phyloP scores from a whole-genome alignment of 2,113 vertebrate genomes.

The Zootoca vivipara region DNA sequence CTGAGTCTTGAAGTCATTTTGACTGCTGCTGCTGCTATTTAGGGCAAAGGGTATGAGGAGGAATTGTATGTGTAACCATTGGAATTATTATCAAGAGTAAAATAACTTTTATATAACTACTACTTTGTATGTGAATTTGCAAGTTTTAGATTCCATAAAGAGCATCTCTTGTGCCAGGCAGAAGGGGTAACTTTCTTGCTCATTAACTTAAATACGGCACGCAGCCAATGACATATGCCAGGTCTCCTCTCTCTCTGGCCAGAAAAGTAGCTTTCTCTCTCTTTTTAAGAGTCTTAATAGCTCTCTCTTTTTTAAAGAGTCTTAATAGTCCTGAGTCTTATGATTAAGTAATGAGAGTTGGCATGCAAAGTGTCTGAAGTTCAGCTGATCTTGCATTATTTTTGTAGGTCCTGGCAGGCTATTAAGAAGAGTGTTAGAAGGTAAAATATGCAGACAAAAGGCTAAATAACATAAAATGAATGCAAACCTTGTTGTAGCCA shows the following conservation, averaged over 20 bases:
- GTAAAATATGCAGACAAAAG: slow-evolving; percentile 46
- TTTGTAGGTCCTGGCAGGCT: slow-evolving; percentile 60
- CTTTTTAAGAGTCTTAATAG: slow-evolving; percentile 77
- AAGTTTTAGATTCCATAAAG: slow-evolving; percentile 40
- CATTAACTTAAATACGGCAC: slow-evolving; percentile 77
- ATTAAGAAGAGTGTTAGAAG: slow-evolving; percentile 67
- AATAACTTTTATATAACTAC: slow-evolving; percentile 7
- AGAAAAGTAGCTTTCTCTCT: slow-evolving; percentile 57
- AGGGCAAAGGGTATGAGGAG: neutral
- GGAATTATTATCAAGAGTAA: slow-evolving; percentile 27
- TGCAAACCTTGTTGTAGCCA: neutral
- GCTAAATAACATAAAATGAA: slow-evolving; percentile 42
- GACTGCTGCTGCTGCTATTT: neutral
- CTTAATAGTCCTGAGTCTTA: slow-evolving; percentile 76
- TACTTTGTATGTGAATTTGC: neutral
- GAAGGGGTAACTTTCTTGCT: slow-evolving; percentile 66
- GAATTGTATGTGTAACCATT: neutral
- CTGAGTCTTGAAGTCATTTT: neutral
- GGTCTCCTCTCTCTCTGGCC: slow-evolving; percentile 58
- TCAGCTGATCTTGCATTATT: slow-evolving; percentile 79
- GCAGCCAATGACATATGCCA: slow-evolving; percentile 73
- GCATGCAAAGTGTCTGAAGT: slow-evolving; percentile 70
- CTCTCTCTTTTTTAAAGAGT: slow-evolving; percentile 66
- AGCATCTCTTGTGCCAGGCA: slow-evolving; percentile 24
- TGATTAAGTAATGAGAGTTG: slow-evolving; percentile 82